Conservation (phyloP, 2,113 vertebrate species). For the Orcinus orca region DNA sequence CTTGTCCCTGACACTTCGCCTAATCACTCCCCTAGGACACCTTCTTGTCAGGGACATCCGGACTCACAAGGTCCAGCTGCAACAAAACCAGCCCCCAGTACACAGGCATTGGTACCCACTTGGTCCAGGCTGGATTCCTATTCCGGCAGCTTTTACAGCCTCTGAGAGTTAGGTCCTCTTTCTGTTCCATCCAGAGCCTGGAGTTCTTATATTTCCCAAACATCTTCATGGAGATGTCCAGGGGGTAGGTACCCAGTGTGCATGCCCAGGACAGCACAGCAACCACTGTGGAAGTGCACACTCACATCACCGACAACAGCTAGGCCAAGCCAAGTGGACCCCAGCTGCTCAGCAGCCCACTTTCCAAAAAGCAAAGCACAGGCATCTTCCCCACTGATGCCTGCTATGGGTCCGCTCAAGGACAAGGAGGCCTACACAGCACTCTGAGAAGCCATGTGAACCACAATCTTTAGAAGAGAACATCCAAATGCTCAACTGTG, state of each 20-base stretch:
- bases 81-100: background rate
- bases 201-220: background rate
- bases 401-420: background rate
- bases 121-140: background rate
- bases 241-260: accelerated
- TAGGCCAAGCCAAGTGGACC: no score
- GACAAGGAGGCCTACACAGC: background rate
- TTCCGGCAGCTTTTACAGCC: background rate
- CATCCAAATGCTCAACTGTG: background rate
- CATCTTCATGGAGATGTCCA: background rate
- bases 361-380: background rate
- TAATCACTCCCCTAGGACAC: background rate
- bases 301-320: no score
- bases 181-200: no score
- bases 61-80: background rate
- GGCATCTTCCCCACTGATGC: background rate
- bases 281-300: background rate
- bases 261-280: no score
- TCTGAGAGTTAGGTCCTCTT: background rate
- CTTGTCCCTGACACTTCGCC: background rate
- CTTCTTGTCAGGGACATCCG: background rate
- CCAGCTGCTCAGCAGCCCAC: background rate
- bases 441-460: background rate
- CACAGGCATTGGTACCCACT: background rate
- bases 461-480: background rate